Conservation (phyloP, 2,113 vertebrate species). For the Antechinus stuartii region DNA sequence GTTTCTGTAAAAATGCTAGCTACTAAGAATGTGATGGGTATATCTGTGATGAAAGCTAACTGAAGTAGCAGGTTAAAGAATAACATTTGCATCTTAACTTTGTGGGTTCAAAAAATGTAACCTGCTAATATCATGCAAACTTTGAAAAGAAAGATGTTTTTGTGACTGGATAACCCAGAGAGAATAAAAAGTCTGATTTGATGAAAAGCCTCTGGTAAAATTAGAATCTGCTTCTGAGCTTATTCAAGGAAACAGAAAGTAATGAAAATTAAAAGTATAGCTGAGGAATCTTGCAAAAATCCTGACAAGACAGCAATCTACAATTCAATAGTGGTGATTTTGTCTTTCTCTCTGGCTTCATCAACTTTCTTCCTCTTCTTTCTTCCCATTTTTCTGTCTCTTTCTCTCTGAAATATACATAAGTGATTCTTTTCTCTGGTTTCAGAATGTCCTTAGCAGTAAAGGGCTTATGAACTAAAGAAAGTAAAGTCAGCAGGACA, state of each 20-base stretch:
- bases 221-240: constrained; percentile 83
- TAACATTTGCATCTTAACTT: constrained; percentile 82
- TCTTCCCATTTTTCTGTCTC: constrained; percentile 42
- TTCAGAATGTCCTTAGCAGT: not conserved
- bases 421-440: constrained; percentile 18
- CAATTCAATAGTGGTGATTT: constrained; percentile 69
- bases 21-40: constrained; percentile 78
- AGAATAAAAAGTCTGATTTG: constrained; percentile 82
- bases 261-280: constrained; percentile 82
- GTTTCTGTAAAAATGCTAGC: constrained; percentile 80
- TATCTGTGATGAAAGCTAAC: constrained; percentile 80
- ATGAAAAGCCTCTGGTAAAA: constrained; percentile 86
- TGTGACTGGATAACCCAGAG: constrained; percentile 81
- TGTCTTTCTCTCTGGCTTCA: constrained; percentile 67
- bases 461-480: not conserved
- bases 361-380: constrained; percentile 58
- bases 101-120: constrained; percentile 82
- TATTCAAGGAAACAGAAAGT: constrained; percentile 83
- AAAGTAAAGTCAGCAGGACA: not conserved
- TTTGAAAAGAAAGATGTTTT: constrained; percentile 81
- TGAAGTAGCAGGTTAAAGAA: constrained; percentile 78
- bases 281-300: constrained; percentile 80
- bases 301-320: constrained; percentile 74
- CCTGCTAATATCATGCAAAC: constrained; percentile 83
- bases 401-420: constrained; percentile 36